Evolutionary conservation across 1,140 invertebrate genomes (phyloP).

Genomic region (Probaryconus sp.): DNA sequence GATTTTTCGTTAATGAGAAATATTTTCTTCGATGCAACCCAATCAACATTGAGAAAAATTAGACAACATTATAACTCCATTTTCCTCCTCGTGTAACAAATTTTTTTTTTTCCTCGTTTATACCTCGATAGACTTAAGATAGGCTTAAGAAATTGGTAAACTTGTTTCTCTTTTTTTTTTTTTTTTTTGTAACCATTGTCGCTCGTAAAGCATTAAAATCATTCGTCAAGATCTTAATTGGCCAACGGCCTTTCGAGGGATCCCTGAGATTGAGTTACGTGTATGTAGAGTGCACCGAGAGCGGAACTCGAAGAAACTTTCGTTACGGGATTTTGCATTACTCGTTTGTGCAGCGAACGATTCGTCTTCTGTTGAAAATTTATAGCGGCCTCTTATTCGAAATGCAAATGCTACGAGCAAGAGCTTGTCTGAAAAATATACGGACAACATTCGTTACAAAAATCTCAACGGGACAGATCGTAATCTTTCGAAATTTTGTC

Average conservation of each 20-base stretch:
- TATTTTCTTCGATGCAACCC: background rate
- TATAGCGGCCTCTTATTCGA: constrained; percentile 47
- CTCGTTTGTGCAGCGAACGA: constrained; percentile 47
- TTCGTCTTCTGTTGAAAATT: constrained; percentile 46
- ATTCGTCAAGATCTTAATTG: constrained; percentile 60
- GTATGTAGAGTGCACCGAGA: constrained; percentile 38
- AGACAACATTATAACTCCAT: no score
- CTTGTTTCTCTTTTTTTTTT: no score
- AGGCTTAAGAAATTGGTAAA: no score
- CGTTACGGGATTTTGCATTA: constrained; percentile 48
- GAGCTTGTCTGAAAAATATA: constrained; percentile 36
- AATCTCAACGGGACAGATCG: no score
- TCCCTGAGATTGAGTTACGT: constrained; percentile 45
- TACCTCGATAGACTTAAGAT: no score
- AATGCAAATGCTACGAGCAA: constrained; percentile 37
- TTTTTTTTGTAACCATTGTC: no score
- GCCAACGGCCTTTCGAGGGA: constrained; percentile 47
- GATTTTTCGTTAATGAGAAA: constrained; percentile 37
- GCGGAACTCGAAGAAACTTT: constrained; percentile 47
- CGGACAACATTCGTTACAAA: constrained; percentile 31
- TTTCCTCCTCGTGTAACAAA: no score
- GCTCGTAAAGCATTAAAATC: constrained; percentile 55
- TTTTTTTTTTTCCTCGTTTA: no score
- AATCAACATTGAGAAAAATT: no score
- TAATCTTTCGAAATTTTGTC: constrained; percentile 28